Conservation (phyloP, 2,797 vertebrate species). For the Chiloscyllium punctatum region DNA sequence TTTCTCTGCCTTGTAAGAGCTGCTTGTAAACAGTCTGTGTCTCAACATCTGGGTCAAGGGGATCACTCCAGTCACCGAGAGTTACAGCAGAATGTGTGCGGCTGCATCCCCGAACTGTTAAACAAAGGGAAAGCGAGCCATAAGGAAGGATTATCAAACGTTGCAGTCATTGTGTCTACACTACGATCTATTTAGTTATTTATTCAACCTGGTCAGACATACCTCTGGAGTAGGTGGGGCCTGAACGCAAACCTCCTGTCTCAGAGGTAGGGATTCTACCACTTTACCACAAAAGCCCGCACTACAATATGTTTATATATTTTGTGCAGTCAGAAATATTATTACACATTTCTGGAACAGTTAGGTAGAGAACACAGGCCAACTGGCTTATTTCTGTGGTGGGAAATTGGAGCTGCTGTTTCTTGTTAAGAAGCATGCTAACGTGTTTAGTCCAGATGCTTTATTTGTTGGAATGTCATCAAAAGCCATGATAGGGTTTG, state of each 20-base stretch:
- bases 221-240: too few species aligned
- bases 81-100: slow-evolving; percentile 79
- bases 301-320: too few species aligned
- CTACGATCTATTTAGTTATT: neutral
- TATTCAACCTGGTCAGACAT: too few species aligned
- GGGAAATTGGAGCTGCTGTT: neutral
- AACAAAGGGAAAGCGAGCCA: slow-evolving; percentile 5
- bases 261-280: too few species aligned
- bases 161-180: neutral
- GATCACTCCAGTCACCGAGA: slow-evolving; percentile 81
- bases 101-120: slow-evolving; percentile 73
- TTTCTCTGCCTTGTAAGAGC: slow-evolving; percentile 70
- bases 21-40: slow-evolving; percentile 78
- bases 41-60: slow-evolving; percentile 72
- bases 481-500: neutral
- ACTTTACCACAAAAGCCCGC: too few species aligned
- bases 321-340: too few species aligned
- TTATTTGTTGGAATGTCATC: neutral
- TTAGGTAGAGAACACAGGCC: too few species aligned
- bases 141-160: neutral
- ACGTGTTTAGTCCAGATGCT: neutral
- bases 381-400: neutral
- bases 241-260: too few species aligned
- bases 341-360: too few species aligned
- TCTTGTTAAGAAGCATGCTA: neutral